Percentiles rank a stretch among this genome's conserved stretches.
These are phyloP conservation scores for Ianthella basta DNA, from an alignment of 37 sponge, comb jelly and placozoan species.

Conservation along the genomic window DNA sequence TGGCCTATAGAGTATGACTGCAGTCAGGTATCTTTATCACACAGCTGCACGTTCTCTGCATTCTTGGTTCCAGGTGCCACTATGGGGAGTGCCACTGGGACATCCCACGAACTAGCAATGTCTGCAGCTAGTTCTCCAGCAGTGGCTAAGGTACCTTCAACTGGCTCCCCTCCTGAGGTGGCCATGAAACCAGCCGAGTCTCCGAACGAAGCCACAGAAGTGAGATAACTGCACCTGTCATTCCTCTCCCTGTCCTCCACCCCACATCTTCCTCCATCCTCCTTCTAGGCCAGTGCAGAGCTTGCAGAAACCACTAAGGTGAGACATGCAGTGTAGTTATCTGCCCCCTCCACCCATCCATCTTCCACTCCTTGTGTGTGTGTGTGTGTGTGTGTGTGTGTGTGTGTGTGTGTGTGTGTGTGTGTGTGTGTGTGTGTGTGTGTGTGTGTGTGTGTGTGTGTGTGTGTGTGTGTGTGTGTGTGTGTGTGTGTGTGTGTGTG, in stretches of 20 bases:
- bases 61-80: too few relatives aligned
- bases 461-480: not conserved
- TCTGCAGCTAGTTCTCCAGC: not conserved
- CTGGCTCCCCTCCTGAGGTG: conserved; percentile 7
- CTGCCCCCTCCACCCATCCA: conserved; percentile 41
- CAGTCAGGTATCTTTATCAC: too few relatives aligned
- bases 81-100: not conserved
- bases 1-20: not conserved
- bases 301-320: too few relatives aligned
- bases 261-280: too few relatives aligned
- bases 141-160: not conserved
- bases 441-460: not conserved
- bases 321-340: not conserved
- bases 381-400: too few relatives aligned
- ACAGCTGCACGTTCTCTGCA: too few relatives aligned
- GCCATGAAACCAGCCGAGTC: not conserved
- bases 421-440: not conserved
- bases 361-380: too few relatives aligned
- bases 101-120: conserved; percentile 3
- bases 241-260: too few relatives aligned
- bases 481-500: not conserved
- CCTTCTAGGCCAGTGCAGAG: too few relatives aligned
- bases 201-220: not conserved
- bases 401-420: not conserved
- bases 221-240: too few relatives aligned